Conservation (phyloP, 2,113 vertebrate genomes). For the Mugil cephalus region DNA sequence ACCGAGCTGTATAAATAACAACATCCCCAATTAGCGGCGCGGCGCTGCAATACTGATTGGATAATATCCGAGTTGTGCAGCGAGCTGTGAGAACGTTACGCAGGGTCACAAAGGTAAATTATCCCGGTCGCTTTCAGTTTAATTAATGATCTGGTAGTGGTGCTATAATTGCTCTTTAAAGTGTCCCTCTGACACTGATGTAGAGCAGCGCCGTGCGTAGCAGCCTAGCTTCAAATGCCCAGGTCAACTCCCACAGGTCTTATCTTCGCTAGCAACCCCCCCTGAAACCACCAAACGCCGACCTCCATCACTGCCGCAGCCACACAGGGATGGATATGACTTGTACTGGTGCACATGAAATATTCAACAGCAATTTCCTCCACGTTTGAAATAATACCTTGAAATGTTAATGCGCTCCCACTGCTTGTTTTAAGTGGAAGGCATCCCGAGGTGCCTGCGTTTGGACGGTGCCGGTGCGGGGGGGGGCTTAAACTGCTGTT, state of each 20-base stretch:
- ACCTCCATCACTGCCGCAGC: conserved; percentile 27
- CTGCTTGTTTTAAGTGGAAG: conserved; percentile 73
- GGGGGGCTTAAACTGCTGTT: conserved; percentile 56
- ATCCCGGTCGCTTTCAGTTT: conserved; percentile 60
- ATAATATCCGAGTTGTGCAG: conserved; percentile 59
- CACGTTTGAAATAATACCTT: conserved; percentile 78
- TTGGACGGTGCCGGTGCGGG: conserved; percentile 41
- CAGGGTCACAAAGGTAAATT: conserved; percentile 69
- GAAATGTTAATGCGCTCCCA: conserved; percentile 76
- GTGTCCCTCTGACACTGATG: conserved; percentile 56
- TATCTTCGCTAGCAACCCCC: conserved; percentile 16
- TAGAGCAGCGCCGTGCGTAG: conserved; percentile 28
- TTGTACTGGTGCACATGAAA: conserved; percentile 65
- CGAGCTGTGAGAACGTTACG: conserved; percentile 57
- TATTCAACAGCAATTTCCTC: conserved; percentile 78
- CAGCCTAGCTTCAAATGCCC: conserved; percentile 39
- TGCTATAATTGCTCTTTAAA: conserved; percentile 70
- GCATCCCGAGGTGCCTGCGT: conserved; percentile 61
- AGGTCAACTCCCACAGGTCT: conserved; percentile 49
- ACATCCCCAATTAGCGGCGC: conserved; percentile 66
- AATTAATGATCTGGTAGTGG: conserved; percentile 73
- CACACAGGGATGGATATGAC: conserved; percentile 51
- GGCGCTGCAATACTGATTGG: conserved; percentile 56
- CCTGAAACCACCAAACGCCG: conserved; percentile 23
- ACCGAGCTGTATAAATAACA: conserved; percentile 52